These are phyloP conservation scores for Hoplodrina blanda DNA, from an alignment of 2,888 invertebrate species.

Conservation along the genomic window DNA sequence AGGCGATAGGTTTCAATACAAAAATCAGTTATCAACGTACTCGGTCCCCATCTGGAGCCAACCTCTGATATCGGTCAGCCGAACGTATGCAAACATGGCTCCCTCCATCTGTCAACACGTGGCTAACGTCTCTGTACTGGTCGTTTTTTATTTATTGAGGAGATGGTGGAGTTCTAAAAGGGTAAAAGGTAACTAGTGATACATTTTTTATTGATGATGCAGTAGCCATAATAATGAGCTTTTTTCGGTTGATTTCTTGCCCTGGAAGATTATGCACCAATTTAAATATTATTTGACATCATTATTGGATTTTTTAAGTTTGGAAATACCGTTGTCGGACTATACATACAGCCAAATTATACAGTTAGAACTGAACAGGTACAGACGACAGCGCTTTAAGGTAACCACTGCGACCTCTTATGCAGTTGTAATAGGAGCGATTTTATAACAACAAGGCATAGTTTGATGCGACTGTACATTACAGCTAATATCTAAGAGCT, in stretches of 20 bases:
- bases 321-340: neutral
- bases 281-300: neutral
- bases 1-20: conserved; percentile 50
- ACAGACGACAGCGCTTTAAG: neutral
- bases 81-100: conserved; percentile 74
- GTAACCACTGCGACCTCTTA: too few relatives aligned
- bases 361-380: neutral
- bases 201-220: neutral
- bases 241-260: neutral
- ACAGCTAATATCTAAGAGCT: too few relatives aligned
- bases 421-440: too few relatives aligned
- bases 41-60: conserved; percentile 70
- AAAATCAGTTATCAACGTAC: conserved; percentile 58
- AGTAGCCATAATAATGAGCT: neutral
- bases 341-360: neutral
- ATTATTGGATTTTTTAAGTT: neutral
- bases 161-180: conserved; percentile 23
- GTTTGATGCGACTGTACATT: too few relatives aligned
- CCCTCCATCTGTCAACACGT: conserved; percentile 81
- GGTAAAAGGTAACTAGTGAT: conserved; percentile 21
- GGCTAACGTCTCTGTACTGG: conserved; percentile 62
- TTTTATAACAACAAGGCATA: too few relatives aligned
- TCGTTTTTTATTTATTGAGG: conserved; percentile 42
- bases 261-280: too few relatives aligned
- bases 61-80: conserved; percentile 82